Percentiles rank a stretch among this genome's conserved stretches.
Conservation (phyloP, 2,797 vertebrate genomes). For the Cephalopachus bancanus region DNA sequence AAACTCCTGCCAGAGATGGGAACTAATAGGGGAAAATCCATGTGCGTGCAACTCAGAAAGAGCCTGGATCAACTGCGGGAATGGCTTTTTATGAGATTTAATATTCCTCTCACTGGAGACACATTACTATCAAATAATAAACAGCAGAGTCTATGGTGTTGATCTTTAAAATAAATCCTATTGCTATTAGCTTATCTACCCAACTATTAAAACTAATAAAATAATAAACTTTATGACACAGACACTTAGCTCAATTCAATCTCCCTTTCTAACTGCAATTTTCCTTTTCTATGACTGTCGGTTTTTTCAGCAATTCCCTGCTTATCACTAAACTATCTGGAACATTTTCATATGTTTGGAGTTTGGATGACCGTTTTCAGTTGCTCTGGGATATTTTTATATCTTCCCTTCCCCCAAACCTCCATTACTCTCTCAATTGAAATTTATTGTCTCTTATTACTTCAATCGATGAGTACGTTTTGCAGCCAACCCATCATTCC, state of each 20-base stretch:
- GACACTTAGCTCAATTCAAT: constrained; percentile 76
- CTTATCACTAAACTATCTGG: constrained; percentile 78
- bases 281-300: constrained; percentile 58
- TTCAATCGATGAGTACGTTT: not conserved
- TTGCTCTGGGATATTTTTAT: constrained; percentile 66
- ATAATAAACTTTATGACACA: constrained; percentile 84
- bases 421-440: not conserved
- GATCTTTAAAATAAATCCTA: constrained; percentile 84
- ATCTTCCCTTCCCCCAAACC: not conserved
- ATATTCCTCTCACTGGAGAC: constrained; percentile 70
- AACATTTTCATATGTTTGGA: constrained; percentile 71
- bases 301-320: constrained; percentile 72
- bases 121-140: constrained; percentile 83
- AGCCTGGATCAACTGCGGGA: not conserved
- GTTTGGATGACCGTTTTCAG: constrained; percentile 70
- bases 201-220: constrained; percentile 85
- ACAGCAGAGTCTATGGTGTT: constrained; percentile 70
- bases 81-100: constrained; percentile 52
- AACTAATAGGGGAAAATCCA: constrained; percentile 28
- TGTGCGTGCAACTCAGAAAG: not conserved
- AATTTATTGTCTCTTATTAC: not conserved
- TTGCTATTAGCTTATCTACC: constrained; percentile 85
- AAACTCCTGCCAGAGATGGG: constrained; percentile 29
- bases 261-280: constrained; percentile 21
- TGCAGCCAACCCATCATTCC: not conserved